phyloP scores from a whole-genome alignment of 2,113 vertebrate species.

The Anoplopoma fimbria region DNA sequence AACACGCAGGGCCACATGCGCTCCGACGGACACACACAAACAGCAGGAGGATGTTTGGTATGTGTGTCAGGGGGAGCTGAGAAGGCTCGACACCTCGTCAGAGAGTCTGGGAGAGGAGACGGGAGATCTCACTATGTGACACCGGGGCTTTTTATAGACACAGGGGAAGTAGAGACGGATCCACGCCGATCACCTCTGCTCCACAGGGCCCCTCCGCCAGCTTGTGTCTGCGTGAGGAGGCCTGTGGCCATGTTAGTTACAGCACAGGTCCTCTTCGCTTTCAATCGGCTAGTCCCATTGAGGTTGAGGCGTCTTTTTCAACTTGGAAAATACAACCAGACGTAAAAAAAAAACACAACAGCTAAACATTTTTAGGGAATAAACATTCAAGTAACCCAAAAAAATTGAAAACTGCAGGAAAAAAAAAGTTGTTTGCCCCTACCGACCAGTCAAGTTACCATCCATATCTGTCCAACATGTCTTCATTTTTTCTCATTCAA shows the following conservation, averaged over 20 bases:
- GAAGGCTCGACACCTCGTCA: constrained; percentile 79
- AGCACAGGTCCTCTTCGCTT: neutral
- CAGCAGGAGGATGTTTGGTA: constrained; percentile 66
- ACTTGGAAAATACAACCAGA: too few relatives aligned
- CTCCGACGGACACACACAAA: constrained; percentile 46
- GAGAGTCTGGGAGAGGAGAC: constrained; percentile 76
- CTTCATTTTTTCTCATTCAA: neutral
- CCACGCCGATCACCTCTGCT: constrained; percentile 60
- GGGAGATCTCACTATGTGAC: constrained; percentile 76
- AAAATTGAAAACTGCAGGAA: neutral
- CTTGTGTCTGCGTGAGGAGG: constrained; percentile 31
- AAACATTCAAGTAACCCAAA: too few relatives aligned
- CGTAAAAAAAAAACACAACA: too few relatives aligned
- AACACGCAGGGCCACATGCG: constrained; percentile 44
- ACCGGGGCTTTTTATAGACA: constrained; percentile 76
- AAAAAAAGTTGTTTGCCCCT: too few relatives aligned
- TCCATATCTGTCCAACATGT: neutral
- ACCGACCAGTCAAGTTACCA: neutral
- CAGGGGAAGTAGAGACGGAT: constrained; percentile 65
- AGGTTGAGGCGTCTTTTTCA: neutral
- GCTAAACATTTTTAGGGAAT: too few relatives aligned
- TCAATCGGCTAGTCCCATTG: neutral
- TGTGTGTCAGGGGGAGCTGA: constrained; percentile 78
- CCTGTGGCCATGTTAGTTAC: constrained; percentile 26
- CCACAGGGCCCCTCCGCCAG: constrained; percentile 39